Conservation (phyloP, 2,888 invertebrate species). For the Brachyptera putata region DNA sequence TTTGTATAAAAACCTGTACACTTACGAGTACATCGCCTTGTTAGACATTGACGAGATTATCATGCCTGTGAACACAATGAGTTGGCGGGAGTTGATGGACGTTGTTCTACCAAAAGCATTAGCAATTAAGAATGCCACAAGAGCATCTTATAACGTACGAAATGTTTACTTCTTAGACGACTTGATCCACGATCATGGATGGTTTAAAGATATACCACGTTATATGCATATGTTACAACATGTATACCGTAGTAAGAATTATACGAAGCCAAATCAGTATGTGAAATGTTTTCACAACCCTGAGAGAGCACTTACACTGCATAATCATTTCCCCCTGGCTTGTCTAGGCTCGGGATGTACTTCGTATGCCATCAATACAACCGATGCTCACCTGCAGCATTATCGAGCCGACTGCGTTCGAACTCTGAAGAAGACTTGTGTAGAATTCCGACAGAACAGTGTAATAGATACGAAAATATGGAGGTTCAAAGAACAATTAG, state of each 20-base stretch:
- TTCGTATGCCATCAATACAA: constrained; percentile 76
- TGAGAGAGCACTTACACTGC: constrained; percentile 79
- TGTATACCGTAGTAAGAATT: constrained; percentile 84
- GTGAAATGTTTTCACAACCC: constrained; percentile 94
- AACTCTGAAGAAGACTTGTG: constrained; percentile 78
- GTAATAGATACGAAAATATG: constrained; percentile 82
- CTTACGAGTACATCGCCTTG: constrained; percentile 84
- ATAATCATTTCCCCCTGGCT: constrained; percentile 89
- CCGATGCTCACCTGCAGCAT: constrained; percentile 85
- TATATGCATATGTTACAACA: constrained; percentile 94
- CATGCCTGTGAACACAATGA: constrained; percentile 70
- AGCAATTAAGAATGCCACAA: constrained; percentile 59
- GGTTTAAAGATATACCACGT: constrained; percentile 73
- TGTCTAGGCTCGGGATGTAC: constrained; percentile 72
- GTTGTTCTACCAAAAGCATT: constrained; percentile 64
- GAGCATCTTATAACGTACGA: constrained; percentile 81
- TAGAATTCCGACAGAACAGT: constrained; percentile 74
- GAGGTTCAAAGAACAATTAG: constrained; percentile 76
- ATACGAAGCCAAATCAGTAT: constrained; percentile 88
- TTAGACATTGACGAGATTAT: constrained; percentile 94
- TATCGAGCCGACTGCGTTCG: constrained; percentile 90
- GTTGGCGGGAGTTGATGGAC: constrained; percentile 76
- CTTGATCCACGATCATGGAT: constrained; percentile 73
- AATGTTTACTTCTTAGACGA: constrained; percentile 92
- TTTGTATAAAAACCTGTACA: constrained; percentile 85